phyloP scores from a whole-genome alignment of 2,113 vertebrate genomes.

The Dasypus novemcinctus region DNA sequence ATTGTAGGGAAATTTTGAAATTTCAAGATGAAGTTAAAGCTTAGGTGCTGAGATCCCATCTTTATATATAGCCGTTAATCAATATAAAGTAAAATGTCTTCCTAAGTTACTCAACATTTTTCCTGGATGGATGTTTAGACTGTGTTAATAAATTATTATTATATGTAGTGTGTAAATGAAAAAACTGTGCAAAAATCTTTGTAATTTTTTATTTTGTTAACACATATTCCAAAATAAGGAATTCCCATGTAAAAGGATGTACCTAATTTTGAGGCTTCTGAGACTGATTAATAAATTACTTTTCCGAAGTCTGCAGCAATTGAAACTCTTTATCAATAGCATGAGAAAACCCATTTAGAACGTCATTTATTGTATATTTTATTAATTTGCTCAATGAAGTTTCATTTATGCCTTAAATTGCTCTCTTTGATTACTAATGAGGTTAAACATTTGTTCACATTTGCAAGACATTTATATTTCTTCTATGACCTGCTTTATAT shows the following conservation, averaged over 20 bases:
- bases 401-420: neutral
- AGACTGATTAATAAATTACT: neutral
- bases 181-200: neutral
- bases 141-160: neutral
- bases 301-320: neutral
- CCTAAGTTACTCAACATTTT: neutral
- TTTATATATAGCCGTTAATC: neutral
- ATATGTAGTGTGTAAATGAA: neutral
- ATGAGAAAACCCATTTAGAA: neutral
- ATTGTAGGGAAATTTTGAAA: neutral
- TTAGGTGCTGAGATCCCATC: neutral
- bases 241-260: neutral
- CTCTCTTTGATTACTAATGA: neutral
- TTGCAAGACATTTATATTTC: neutral
- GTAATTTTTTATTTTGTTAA: neutral
- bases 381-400: neutral
- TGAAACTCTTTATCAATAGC: neutral
- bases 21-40: neutral
- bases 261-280: neutral
- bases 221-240: slow-evolving; percentile 16
- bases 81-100: neutral
- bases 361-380: neutral
- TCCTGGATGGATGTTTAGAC: neutral
- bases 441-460: neutral
- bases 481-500: slow-evolving; percentile 6